These are phyloP conservation scores for Dendronephthya gigantea DNA, from an alignment of 64 coral and sea anemone species.

Conservation along the genomic window DNA sequence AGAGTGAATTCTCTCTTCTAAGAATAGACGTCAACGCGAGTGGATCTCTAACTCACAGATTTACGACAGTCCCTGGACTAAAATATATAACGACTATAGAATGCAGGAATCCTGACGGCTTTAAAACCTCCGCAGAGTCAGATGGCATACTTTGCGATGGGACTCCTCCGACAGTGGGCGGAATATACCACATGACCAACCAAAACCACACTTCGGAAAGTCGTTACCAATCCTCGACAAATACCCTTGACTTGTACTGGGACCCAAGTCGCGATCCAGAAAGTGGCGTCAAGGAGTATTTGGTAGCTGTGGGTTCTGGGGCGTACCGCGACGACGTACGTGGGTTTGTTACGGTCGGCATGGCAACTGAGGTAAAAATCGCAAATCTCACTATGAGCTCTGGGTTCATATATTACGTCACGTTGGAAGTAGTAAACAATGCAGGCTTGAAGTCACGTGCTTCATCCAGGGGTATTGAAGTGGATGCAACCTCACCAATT, in stretches of 20 bases:
- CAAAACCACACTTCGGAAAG: slow-evolving; percentile 22
- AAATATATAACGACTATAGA: slow-evolving; percentile 54
- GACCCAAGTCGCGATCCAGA: slow-evolving; percentile 49
- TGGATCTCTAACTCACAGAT: slow-evolving; percentile 39
- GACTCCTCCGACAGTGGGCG: slow-evolving; percentile 56
- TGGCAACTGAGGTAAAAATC: slow-evolving; percentile 23
- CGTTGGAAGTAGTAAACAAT: slow-evolving; percentile 58
- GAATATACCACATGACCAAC: slow-evolving; percentile 35
- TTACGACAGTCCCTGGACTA: slow-evolving; percentile 57
- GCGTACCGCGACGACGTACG: slow-evolving; percentile 53
- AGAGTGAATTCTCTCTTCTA: slow-evolving; percentile 31
- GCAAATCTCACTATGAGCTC: slow-evolving; percentile 50
- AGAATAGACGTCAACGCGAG: slow-evolving; percentile 28
- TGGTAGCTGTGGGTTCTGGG: slow-evolving; percentile 34
- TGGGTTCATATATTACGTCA: slow-evolving; percentile 64
- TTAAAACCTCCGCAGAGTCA: slow-evolving; percentile 57
- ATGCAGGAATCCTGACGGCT: slow-evolving; percentile 66
- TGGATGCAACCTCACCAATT: slow-evolving; percentile 58
- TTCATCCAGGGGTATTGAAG: slow-evolving; percentile 59
- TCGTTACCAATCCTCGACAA: slow-evolving; percentile 39
- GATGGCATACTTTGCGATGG: no score
- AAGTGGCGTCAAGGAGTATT: slow-evolving; percentile 48
- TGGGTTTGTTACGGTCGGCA: slow-evolving; percentile 40
- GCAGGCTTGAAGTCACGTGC: slow-evolving; percentile 66
- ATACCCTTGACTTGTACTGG: slow-evolving; percentile 43